phyloP scores from a whole-genome alignment of 2,888 invertebrate genomes.

The Agrochola macilenta region DNA sequence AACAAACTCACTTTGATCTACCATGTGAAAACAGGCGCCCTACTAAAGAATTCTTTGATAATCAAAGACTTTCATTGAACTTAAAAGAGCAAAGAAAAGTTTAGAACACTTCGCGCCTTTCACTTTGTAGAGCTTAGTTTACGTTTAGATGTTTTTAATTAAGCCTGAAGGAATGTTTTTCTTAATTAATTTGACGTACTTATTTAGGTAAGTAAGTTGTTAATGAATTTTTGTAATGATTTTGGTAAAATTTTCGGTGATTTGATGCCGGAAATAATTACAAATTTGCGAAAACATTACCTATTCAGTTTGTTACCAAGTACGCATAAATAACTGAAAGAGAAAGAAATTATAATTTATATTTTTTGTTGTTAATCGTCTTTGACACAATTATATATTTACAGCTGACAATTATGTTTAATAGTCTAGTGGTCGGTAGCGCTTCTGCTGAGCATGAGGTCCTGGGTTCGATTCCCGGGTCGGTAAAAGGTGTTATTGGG shows the following conservation, averaged over 20 bases:
- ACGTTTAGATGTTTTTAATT: constrained; percentile 54
- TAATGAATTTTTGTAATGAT: background rate
- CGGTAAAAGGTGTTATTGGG: too few species aligned
- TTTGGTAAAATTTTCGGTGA: background rate
- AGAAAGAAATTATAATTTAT: background rate
- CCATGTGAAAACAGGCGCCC: constrained; percentile 27
- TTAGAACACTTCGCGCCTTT: constrained; percentile 37
- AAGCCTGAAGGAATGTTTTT: constrained; percentile 26
- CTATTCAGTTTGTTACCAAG: background rate
- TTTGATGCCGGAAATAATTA: background rate
- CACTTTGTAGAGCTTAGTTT: constrained; percentile 22
- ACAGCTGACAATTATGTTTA: background rate
- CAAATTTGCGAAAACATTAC: background rate
- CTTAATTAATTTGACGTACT: constrained; percentile 45
- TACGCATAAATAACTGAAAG: too few species aligned
- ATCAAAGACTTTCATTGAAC: constrained; percentile 51
- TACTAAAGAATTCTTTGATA: constrained; percentile 44
- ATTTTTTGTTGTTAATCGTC: too few species aligned
- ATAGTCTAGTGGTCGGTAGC: too few species aligned
- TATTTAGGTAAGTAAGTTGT: constrained; percentile 2
- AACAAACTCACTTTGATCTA: constrained; percentile 55
- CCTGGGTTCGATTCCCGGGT: too few species aligned
- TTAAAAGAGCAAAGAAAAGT: constrained; percentile 41
- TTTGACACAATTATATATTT: background rate
- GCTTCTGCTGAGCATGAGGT: too few species aligned